These are phyloP conservation scores for Oncorhynchus clarkii DNA, from an alignment of 2,113 vertebrate species.

Conservation along the genomic window DNA sequence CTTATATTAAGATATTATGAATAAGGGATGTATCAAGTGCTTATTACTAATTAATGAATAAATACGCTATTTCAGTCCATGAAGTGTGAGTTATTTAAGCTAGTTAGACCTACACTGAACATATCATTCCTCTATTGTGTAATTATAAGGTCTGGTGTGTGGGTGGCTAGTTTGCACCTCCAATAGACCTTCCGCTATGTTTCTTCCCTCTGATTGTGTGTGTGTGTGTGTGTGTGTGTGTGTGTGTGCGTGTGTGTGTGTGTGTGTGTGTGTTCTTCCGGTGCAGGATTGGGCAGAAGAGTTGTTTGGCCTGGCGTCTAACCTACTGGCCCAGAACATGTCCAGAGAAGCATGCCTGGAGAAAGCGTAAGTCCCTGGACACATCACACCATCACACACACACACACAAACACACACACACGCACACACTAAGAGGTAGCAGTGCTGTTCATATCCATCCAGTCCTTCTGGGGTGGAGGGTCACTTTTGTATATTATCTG, in stretches of 20 bases:
- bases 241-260: neutral
- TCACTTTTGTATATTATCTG: too few relatives aligned
- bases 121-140: neutral
- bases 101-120: neutral
- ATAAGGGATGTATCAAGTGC: neutral
- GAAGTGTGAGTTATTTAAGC: neutral
- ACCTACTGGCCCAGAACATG: constrained; percentile 95
- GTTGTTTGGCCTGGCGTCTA: constrained; percentile 93
- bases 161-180: neutral
- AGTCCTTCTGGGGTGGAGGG: neutral
- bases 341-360: constrained; percentile 92
- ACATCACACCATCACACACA: neutral
- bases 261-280: constrained; percentile 35
- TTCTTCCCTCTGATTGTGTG: neutral
- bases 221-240: too few relatives aligned
- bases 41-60: neutral
- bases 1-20: too few relatives aligned
- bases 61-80: neutral
- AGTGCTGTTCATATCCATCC: constrained; percentile 9
- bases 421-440: neutral
- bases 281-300: constrained; percentile 94
- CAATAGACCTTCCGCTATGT: neutral
- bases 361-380: constrained; percentile 84
- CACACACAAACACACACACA: too few relatives aligned
- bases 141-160: neutral